These are phyloP conservation scores for Oithona nana DNA, from an alignment of 2,888 invertebrate species.

Conservation along the genomic window DNA sequence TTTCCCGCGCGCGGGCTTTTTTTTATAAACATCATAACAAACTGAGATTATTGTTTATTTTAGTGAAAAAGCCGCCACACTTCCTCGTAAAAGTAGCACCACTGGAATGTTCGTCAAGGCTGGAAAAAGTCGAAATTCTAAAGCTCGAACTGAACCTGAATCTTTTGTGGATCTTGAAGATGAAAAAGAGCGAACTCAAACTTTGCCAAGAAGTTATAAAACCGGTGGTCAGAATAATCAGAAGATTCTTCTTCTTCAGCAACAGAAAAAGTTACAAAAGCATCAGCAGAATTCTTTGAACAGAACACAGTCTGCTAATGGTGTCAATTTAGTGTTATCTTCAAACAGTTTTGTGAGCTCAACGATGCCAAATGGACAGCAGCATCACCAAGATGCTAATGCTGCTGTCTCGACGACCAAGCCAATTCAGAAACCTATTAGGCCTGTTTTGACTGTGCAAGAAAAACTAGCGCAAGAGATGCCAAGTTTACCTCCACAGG, in stretches of 20 bases:
- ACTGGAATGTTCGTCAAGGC: background rate
- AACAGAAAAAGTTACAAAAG: background rate
- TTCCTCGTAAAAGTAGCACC: background rate
- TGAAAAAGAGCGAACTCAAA: background rate
- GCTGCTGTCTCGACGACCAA: no score
- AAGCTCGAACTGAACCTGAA: background rate
- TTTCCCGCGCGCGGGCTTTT: no score
- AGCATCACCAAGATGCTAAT: no score
- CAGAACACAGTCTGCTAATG: background rate
- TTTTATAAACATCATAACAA: no score
- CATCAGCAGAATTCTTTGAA: background rate
- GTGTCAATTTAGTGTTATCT: background rate
- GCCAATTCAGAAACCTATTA: background rate
- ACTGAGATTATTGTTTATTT: no score
- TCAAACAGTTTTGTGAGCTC: background rate
- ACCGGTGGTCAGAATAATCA: no score
- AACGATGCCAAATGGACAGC: background rate
- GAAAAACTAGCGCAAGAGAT: background rate
- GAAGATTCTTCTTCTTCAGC: no score
- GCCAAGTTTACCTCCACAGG: conserved; percentile 10
- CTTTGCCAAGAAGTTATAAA: conserved; percentile 6
- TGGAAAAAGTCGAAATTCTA: background rate
- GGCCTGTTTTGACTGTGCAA: conserved; percentile 9
- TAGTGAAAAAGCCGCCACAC: background rate
- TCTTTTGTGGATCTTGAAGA: background rate